These are phyloP conservation scores for Euplagia quadripunctaria DNA, from an alignment of 2,888 invertebrate species.

Conservation along the genomic window DNA sequence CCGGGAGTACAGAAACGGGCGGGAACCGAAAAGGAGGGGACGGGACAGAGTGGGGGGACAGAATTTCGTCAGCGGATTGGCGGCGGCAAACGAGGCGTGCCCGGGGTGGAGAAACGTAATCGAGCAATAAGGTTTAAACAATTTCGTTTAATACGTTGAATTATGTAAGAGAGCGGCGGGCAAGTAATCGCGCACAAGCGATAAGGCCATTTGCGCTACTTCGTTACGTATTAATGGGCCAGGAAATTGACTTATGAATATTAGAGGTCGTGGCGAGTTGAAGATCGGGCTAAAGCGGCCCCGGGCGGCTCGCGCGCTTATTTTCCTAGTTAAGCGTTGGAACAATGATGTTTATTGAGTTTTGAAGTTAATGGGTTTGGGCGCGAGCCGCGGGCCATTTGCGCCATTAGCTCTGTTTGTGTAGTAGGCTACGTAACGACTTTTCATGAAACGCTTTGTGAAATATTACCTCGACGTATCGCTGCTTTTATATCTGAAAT, in stretches of 20 bases:
- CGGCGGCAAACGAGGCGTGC: conserved; percentile 81
- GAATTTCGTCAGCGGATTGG: conserved; percentile 73
- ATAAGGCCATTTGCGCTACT: conserved; percentile 88
- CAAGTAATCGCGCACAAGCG: conserved; percentile 88
- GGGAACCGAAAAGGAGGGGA: conserved; percentile 63
- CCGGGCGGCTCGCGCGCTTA: conserved; percentile 76
- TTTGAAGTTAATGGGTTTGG: conserved; percentile 82
- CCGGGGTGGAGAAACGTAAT: conserved; percentile 85
- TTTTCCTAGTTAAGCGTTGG: conserved; percentile 84
- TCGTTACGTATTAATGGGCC: conserved; percentile 88
- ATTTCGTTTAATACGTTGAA: conserved; percentile 89
- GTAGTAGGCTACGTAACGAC: conserved; percentile 52
- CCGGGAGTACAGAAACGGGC: conserved; percentile 68
- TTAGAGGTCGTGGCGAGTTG: conserved; percentile 83
- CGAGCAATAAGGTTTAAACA: conserved; percentile 88
- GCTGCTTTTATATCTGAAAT: conserved; percentile 32
- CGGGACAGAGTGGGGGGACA: conserved; percentile 60
- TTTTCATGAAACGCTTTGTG: conserved; percentile 42
- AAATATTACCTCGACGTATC: conserved; percentile 36
- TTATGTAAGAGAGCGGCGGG: conserved; percentile 87
- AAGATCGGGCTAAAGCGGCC: conserved; percentile 83
- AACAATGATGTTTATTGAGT: conserved; percentile 85
- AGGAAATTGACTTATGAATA: conserved; percentile 88
- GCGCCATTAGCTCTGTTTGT: conserved; percentile 80
- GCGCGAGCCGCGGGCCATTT: conserved; percentile 73